Percentiles rank a stretch among this genome's conserved stretches.
Conservation (phyloP, 2,113 vertebrate genomes). For the Lichenostomus cassidix region DNA sequence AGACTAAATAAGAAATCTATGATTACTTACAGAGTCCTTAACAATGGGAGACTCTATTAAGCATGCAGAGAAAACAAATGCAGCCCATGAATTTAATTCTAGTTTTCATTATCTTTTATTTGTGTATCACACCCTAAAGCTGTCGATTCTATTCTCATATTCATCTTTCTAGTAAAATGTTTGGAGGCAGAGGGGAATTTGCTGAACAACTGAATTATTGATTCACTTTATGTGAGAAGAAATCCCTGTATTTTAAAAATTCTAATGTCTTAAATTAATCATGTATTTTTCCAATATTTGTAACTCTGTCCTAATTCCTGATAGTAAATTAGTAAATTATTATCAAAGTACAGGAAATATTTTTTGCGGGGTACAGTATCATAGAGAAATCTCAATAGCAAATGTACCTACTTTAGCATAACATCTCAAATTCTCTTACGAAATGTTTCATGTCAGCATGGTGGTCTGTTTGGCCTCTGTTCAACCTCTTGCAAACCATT, state of each 20-base stretch:
- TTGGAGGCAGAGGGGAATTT: slow-evolving; percentile 33
- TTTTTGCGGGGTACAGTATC: not conserved
- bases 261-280: slow-evolving; percentile 15
- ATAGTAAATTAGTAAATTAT: slow-evolving; percentile 41
- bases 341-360: slow-evolving; percentile 51
- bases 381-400: slow-evolving; percentile 40
- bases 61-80: slow-evolving; percentile 66
- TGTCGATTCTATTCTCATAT: slow-evolving; percentile 60
- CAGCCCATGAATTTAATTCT: slow-evolving; percentile 69
- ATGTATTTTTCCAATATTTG: slow-evolving; percentile 15
- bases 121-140: slow-evolving; percentile 70
- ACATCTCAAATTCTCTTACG: slow-evolving; percentile 1
- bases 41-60: slow-evolving; percentile 58
- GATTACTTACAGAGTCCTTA: slow-evolving; percentile 70
- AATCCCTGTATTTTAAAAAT: slow-evolving; percentile 58
- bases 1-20: slow-evolving; percentile 62
- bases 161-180: slow-evolving; percentile 50
- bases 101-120: slow-evolving; percentile 71
- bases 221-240: slow-evolving; percentile 58
- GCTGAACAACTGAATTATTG: slow-evolving; percentile 39
- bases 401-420: not conserved
- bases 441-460: slow-evolving; percentile 22
- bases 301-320: not conserved
- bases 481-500: slow-evolving; percentile 22
- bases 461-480: not conserved